Percentiles rank a stretch among this genome's conserved stretches.
Evolutionary conservation across 2,888 invertebrate genomes (phyloP).

Genomic region (Camponotus fellah): DNA sequence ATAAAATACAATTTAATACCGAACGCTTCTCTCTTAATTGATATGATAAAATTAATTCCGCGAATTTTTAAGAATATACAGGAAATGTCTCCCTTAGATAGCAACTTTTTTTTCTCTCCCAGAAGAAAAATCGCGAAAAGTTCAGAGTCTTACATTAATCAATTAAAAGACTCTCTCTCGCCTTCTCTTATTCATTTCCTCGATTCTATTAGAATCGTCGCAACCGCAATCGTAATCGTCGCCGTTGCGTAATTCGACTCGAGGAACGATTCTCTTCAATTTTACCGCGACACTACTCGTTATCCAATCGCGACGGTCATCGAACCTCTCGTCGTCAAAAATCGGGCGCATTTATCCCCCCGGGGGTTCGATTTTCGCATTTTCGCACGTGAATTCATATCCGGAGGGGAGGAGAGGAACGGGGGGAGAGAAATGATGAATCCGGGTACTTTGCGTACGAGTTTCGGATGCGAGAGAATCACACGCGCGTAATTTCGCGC

Average conservation of each 20-base stretch:
- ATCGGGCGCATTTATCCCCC: slow-evolving; percentile 32
- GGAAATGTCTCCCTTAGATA: too few relatives aligned
- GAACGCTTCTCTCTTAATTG: neutral
- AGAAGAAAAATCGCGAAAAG: neutral
- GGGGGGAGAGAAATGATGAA: too few relatives aligned
- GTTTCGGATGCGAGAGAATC: slow-evolving; percentile 32
- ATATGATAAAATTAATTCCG: neutral
- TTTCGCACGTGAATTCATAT: slow-evolving; percentile 19
- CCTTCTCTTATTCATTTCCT: neutral
- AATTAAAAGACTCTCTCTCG: neutral
- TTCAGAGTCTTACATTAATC: slow-evolving; percentile 11
- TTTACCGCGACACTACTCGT: slow-evolving; percentile 64
- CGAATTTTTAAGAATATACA: neutral
- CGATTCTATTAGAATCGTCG: slow-evolving; percentile 8
- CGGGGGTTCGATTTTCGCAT: slow-evolving; percentile 24
- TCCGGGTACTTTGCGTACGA: neutral
- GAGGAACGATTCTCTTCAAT: slow-evolving; percentile 69
- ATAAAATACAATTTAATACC: neutral
- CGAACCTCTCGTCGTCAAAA: slow-evolving; percentile 62
- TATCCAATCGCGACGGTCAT: slow-evolving; percentile 70
- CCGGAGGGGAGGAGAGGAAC: neutral
- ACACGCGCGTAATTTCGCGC: slow-evolving; percentile 45
- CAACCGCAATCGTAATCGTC: slow-evolving; percentile 55
- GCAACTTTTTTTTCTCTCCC: too few relatives aligned
- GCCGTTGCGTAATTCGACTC: slow-evolving; percentile 61